A percentile compares a stretch with the other conserved stretches of the same genome.
These are phyloP conservation scores for Epsilonema sp. DNA, from an alignment of 2,888 invertebrate species.

Conservation along the genomic window DNA sequence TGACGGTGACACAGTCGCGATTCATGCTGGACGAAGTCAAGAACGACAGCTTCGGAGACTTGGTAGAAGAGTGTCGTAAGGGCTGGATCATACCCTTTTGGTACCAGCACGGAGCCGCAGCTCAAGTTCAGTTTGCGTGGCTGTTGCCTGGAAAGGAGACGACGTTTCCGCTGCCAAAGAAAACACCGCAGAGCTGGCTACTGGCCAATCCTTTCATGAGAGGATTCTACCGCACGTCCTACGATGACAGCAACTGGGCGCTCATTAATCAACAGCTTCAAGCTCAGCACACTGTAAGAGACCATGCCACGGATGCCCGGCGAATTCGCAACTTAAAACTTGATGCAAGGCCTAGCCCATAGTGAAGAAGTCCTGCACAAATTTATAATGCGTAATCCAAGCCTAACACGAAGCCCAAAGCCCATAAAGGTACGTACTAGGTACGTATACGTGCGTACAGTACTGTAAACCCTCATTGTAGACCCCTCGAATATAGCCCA, in stretches of 20 bases:
- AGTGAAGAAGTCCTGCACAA: no score
- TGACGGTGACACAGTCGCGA: background rate
- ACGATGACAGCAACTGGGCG: background rate
- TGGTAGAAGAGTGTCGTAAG: background rate
- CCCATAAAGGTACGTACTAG: no score
- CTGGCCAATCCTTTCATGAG: background rate
- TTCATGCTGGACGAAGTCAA: background rate
- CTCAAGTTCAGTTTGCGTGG: background rate
- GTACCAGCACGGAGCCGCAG: background rate
- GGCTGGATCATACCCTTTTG: background rate
- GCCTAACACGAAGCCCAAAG: no score
- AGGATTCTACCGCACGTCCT: background rate
- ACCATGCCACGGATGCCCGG: no score
- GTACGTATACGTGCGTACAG: no score
- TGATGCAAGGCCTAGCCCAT: no score
- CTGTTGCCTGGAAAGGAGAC: background rate
- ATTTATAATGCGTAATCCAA: no score
- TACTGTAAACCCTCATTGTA: no score
- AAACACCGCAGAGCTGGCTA: no score
- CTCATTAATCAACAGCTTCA: background rate
- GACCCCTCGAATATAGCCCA: no score
- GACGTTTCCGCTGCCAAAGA: no score
- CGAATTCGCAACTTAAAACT: no score
- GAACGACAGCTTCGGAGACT: background rate
- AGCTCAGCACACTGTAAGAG: background rate